Percentiles rank a stretch among this genome's conserved stretches.
Evolutionary conservation across 2,797 vertebrate genomes (phyloP).

Genomic region (Falco peregrinus): DNA sequence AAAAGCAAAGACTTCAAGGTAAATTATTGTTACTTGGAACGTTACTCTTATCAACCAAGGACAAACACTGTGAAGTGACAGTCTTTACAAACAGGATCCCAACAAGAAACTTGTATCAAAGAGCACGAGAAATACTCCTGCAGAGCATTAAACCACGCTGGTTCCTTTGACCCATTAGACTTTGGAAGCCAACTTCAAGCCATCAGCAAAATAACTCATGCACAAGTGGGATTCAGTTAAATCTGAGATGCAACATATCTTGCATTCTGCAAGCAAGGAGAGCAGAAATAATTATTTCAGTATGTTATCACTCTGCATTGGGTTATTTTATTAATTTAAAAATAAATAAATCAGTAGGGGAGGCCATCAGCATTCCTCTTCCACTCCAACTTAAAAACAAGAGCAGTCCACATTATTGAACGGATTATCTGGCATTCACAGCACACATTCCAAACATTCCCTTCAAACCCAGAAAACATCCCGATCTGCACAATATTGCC

Average conservation of each 20-base stretch:
- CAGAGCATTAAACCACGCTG: not conserved
- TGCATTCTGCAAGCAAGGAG: not conserved
- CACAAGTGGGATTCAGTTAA: not conserved
- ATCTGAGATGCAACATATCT: not conserved
- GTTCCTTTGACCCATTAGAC: not conserved
- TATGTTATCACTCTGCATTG: not conserved
- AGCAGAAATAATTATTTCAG: not conserved
- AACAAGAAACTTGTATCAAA: not conserved
- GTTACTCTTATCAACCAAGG: not conserved
- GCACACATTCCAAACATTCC: not conserved
- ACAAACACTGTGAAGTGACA: not conserved
- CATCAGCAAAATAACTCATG: not conserved
- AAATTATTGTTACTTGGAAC: slow-evolving; percentile 25
- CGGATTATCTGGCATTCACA: not conserved
- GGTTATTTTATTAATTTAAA: not conserved
- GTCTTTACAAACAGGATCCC: not conserved
- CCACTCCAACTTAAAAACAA: not conserved
- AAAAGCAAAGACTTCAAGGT: not conserved
- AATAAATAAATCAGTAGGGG: not conserved
- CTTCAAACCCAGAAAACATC: not conserved
- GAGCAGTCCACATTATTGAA: not conserved
- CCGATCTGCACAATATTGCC: not conserved
- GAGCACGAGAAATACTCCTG: not conserved
- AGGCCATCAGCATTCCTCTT: not conserved
- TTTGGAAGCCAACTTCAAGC: not conserved